A percentile compares a stretch with the other conserved stretches of the same genome.
phyloP scores from a whole-genome alignment of 2,113 vertebrate species.

The Lepus europaeus region DNA sequence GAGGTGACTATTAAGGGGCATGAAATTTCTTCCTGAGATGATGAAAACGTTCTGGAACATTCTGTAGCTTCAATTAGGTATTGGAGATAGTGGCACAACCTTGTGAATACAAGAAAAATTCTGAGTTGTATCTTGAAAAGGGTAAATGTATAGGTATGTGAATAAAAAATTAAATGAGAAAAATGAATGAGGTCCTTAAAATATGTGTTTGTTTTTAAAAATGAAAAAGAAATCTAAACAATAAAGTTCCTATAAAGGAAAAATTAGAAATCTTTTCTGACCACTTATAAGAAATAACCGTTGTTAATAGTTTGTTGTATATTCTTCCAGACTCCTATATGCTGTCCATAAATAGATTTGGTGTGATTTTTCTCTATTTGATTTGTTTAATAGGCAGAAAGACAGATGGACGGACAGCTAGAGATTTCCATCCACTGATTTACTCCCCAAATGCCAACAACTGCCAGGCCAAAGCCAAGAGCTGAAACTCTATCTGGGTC shows the following conservation, averaged over 20 bases:
- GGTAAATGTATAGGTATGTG: neutral
- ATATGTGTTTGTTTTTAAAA: neutral
- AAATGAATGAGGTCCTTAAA: constrained; percentile 16
- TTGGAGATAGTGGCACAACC: neutral
- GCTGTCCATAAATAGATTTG: constrained; percentile 35
- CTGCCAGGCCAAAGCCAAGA: no score
- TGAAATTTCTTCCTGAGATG: neutral
- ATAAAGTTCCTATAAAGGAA: neutral
- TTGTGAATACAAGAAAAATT: constrained; percentile 17
- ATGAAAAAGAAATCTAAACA: constrained; percentile 3
- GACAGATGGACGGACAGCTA: no score
- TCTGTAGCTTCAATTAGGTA: constrained; percentile 33
- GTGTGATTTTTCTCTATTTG: neutral
- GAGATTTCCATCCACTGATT: no score
- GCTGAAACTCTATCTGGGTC: no score
- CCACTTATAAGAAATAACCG: neutral
- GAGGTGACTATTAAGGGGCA: neutral
- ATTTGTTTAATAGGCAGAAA: no score
- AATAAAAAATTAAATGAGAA: constrained; percentile 10
- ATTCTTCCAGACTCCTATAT: constrained; percentile 29
- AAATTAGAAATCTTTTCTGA: constrained; percentile 12
- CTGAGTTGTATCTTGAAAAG: neutral
- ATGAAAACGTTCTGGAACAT: constrained; percentile 42
- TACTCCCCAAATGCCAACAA: no score
- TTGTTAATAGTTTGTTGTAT: neutral